Evolutionary conservation across 2,797 vertebrate genomes (phyloP), one percentile per base, ranked within the genome.

Genomic region (Pristis pectinata): DNA sequence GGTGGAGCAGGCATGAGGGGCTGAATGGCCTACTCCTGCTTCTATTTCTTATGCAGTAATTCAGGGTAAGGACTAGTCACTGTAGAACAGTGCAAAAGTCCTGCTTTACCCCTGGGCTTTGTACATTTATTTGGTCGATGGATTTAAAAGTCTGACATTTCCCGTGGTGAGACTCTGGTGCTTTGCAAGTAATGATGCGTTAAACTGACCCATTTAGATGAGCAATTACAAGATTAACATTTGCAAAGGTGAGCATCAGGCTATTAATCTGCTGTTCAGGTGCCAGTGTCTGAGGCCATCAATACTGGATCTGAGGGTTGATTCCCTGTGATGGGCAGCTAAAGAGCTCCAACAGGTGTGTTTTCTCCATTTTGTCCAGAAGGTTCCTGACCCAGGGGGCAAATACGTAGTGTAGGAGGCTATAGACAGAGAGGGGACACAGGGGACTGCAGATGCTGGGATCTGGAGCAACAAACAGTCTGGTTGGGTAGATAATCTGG

Each of bases 171-270:
- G 41, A 70, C n/a, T 67, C 22, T 30, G 10, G 37, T 93, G 64
- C 37, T 70, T 67, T 67, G 91, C 41, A 27, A 93, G 41, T 93
- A 93, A 93, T 93, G 91, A 93, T 41, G 91, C 67, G 67, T 72
- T 93, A 93, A 93, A 93, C 37, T 93, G 64, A 22, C 9, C 61
- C 64, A 72, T 93, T 93, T 72, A 70, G 64, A 49, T 93, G 91
- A 72, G 4, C 64, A 93, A 93, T 93, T 72, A 44, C 41, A 49
- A 72, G 64, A 44, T 93, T 93, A 93, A 22, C 91, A 70, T 93
- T 93, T 93, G 10, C 59, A 93, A 93, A 93, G 91, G 91, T 93
- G 64, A 93, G 91, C 61, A 30, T 27, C n/a, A 49, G 91, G 41
- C 41, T 37, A 49, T 93, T 49, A 93, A 93, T 93, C 61, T 72